Conservation (phyloP, 2,888 invertebrate genomes). For the Poecilus cupreus region DNA sequence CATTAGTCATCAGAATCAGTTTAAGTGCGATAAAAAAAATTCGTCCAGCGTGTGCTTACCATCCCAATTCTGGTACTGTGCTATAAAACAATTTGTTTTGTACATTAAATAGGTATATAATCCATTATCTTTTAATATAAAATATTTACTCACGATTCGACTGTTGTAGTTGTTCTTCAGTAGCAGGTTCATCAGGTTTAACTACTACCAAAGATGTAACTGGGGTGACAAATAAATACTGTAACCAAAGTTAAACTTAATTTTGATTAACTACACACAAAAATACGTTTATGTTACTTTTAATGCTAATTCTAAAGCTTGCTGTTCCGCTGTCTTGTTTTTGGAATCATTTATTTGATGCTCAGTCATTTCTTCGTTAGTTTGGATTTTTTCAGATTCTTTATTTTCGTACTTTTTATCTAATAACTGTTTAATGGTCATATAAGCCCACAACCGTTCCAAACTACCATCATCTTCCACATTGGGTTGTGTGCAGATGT, state of each 20-base stretch:
- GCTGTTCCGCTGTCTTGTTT: conserved; percentile 71
- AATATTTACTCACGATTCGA: not conserved
- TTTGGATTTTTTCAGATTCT: not conserved
- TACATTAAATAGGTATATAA: no score
- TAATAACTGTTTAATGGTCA: conserved; percentile 77
- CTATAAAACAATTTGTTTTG: no score
- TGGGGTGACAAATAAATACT: conserved; percentile 62
- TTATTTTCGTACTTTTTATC: conserved; percentile 71
- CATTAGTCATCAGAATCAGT: no score
- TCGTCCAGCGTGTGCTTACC: no score
- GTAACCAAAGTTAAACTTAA: conserved; percentile 59
- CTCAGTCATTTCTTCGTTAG: conserved; percentile 61
- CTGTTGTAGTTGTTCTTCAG: not conserved
- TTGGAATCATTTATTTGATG: no score
- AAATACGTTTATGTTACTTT: conserved; percentile 66
- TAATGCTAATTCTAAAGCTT: conserved; percentile 76
- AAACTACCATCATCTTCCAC: conserved; percentile 63
- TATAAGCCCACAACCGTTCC: conserved; percentile 78
- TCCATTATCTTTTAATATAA: no score
- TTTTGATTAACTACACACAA: no score
- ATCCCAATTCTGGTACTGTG: not conserved
- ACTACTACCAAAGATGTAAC: conserved; percentile 60
- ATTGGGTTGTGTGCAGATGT: conserved; percentile 26
- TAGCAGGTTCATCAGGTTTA: conserved; percentile 46
- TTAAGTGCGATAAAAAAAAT: no score